Conservation (phyloP, 2,797 vertebrate genomes). For the Myotis daubentonii region DNA sequence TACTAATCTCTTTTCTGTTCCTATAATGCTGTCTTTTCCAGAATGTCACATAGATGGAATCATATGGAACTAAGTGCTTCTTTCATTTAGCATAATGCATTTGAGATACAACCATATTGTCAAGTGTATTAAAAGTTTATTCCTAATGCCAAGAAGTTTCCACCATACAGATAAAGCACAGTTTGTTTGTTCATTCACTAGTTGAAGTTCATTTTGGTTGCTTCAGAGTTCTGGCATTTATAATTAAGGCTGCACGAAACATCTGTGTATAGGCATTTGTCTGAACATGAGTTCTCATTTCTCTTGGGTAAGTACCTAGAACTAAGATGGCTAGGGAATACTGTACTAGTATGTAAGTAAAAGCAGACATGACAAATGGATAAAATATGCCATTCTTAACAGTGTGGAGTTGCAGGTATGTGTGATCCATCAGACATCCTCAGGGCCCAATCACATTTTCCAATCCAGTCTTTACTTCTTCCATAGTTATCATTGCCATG, state of each 20-base stretch:
- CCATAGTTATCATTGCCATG: not conserved
- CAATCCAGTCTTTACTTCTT: not conserved
- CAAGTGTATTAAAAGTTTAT: not conserved
- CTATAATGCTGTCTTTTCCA: not conserved
- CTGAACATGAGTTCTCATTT: not conserved
- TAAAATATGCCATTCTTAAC: not conserved
- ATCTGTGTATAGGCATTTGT: not conserved
- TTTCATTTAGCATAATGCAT: not conserved
- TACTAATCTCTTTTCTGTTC: not conserved
- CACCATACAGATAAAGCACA: not conserved
- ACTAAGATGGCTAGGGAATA: not conserved
- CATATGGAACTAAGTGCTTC: not conserved
- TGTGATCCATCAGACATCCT: not conserved
- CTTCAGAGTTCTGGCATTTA: not conserved
- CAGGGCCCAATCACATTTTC: not conserved
- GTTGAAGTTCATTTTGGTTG: not conserved
- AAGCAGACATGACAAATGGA: not conserved
- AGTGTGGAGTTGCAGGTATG: not conserved
- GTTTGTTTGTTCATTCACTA: not conserved
- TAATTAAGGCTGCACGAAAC: not conserved
- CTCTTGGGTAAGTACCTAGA: not conserved
- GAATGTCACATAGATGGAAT: not conserved
- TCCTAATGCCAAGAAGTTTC: not conserved
- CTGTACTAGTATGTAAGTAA: not conserved
- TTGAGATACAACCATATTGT: not conserved